Evolutionary conservation across 2,113 vertebrate genomes (phyloP).

Genomic region (Stomatorhinus ivindoensis): DNA sequence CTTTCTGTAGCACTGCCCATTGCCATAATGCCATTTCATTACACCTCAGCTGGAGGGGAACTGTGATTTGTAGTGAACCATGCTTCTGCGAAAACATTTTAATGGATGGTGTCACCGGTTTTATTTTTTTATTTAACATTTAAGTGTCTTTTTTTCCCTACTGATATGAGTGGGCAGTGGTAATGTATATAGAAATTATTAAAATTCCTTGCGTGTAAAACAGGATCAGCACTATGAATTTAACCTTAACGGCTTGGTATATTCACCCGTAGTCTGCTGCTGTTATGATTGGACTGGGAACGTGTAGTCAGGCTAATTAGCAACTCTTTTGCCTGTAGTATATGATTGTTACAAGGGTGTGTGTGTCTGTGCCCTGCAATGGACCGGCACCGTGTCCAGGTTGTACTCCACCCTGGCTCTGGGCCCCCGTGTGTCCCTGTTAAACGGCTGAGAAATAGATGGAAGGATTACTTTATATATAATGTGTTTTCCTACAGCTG

Average conservation of each 20-base stretch:
- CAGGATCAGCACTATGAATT: background rate
- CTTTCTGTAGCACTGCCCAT: slow-evolving; percentile 47
- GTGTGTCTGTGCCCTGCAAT: background rate
- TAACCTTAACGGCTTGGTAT: background rate
- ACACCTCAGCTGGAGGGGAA: slow-evolving; percentile 41
- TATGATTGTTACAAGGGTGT: background rate
- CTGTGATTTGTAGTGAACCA: slow-evolving; percentile 44
- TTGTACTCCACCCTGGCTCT: background rate
- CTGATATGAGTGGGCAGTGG: background rate
- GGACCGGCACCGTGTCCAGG: background rate
- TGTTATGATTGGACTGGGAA: background rate
- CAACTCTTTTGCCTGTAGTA: background rate
- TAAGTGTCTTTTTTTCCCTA: background rate
- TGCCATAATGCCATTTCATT: slow-evolving; percentile 62
- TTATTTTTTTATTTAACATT: slow-evolving; percentile 4
- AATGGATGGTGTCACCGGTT: slow-evolving; percentile 21
- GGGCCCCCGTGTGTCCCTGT: background rate
- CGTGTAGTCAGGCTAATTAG: background rate
- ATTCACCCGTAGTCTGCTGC: background rate
- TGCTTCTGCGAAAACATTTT: slow-evolving; percentile 40
- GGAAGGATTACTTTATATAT: background rate
- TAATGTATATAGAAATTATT: background rate
- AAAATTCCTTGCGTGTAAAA: background rate
- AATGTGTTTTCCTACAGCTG: background rate
- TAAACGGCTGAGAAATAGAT: background rate